Conservation (phyloP, 2,888 invertebrate genomes). For the Lycocerus yunnanus region DNA sequence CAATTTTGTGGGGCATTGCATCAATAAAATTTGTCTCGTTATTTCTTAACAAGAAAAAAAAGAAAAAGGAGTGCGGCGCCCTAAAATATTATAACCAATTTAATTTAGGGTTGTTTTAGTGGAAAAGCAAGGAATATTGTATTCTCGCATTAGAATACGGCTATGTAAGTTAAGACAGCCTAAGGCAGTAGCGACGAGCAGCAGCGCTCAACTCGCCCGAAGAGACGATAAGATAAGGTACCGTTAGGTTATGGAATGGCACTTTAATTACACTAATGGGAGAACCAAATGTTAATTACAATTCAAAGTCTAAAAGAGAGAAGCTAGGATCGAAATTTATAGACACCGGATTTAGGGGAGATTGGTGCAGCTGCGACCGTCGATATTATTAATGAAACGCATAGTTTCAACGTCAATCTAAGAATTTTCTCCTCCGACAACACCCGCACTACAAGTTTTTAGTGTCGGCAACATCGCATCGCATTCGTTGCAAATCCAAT, state of each 20-base stretch:
- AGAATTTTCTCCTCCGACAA: neutral
- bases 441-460: neutral
- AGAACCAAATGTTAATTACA: constrained; percentile 76
- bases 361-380: constrained; percentile 52
- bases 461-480: neutral
- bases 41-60: neutral
- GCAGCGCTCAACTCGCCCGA: constrained; percentile 43
- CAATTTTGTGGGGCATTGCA: constrained; percentile 24
- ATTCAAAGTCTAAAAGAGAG: constrained; percentile 68
- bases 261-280: constrained; percentile 80
- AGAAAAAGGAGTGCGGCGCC: neutral
- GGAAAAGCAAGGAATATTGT: constrained; percentile 24
- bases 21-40: neutral
- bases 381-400: constrained; percentile 53
- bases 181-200: constrained; percentile 38
- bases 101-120: constrained; percentile 25
- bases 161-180: constrained; percentile 41
- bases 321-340: constrained; percentile 52
- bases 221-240: constrained; percentile 56
- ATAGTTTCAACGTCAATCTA: constrained; percentile 37
- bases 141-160: constrained; percentile 29
- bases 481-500: neutral
- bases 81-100: constrained; percentile 28
- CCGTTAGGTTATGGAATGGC: constrained; percentile 66
- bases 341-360: constrained; percentile 43